These are phyloP conservation scores for Lerema accius DNA, from an alignment of 1,140 invertebrate species.

Conservation along the genomic window DNA sequence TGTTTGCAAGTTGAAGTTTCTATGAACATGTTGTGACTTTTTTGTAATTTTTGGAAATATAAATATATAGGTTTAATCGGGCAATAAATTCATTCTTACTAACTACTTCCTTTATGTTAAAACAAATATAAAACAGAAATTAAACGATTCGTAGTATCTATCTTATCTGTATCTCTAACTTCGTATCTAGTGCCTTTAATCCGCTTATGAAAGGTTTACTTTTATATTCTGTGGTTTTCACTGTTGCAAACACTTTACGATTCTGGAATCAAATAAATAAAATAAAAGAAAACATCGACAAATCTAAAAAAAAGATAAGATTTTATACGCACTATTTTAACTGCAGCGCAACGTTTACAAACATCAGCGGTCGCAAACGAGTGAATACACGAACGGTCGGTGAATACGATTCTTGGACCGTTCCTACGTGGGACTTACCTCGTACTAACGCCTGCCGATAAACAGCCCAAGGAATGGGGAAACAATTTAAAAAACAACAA, in stretches of 20 bases:
- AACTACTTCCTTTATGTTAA: too few relatives aligned
- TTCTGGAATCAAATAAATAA: too few relatives aligned
- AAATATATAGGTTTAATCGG: too few relatives aligned
- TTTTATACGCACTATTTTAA: constrained; percentile 44
- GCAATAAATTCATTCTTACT: too few relatives aligned
- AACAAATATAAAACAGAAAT: too few relatives aligned
- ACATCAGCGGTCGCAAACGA: constrained; percentile 59
- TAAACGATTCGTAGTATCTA: too few relatives aligned
- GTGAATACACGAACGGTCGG: constrained; percentile 50
- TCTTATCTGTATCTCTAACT: too few relatives aligned
- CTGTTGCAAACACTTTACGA: too few relatives aligned
- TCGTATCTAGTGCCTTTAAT: too few relatives aligned
- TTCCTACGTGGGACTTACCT: constrained; percentile 44
- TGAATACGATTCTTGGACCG: constrained; percentile 55
- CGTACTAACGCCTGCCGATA: constrained; percentile 9
- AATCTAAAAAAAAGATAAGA: background rate
- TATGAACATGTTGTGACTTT: background rate
- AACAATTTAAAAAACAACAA: background rate
- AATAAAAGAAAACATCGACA: constrained; percentile 10
- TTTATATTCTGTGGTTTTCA: too few relatives aligned
- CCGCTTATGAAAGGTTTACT: too few relatives aligned
- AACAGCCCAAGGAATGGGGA: background rate
- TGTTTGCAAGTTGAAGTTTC: constrained; percentile 1
- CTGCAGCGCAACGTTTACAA: constrained; percentile 65
- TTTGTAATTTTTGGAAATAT: background rate